A percentile compares a stretch with the other conserved stretches of the same genome.
Evolutionary conservation across 2,113 vertebrate species (phyloP).

Genomic region (Xiphophorus hellerii): DNA sequence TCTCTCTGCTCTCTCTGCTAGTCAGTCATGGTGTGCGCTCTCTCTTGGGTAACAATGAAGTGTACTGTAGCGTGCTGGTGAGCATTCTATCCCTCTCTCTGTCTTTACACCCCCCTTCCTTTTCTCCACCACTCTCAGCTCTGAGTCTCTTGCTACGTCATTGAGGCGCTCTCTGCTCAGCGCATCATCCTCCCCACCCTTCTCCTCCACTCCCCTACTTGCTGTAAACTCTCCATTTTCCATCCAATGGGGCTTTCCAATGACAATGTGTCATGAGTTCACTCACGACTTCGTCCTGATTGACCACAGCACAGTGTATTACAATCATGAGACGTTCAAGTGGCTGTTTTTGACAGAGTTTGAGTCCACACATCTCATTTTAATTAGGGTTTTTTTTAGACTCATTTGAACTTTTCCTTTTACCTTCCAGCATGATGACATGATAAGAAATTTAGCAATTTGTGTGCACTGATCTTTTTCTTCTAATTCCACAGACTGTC

Average conservation of each 20-base stretch:
- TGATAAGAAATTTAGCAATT: not conserved
- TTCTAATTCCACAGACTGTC: not conserved
- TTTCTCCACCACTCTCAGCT: conserved; percentile 68
- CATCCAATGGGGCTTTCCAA: conserved; percentile 27
- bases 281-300: conserved; percentile 45
- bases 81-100: conserved; percentile 68
- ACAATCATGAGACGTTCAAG: not conserved
- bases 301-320: not conserved
- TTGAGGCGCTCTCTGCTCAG: conserved; percentile 57
- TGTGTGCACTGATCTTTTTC: not conserved
- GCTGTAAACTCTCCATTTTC: conserved; percentile 32
- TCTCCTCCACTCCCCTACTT: conserved; percentile 35
- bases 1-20: conserved; percentile 67
- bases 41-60: conserved; percentile 79
- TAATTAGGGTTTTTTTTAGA: not conserved
- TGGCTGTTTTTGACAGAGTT: not conserved
- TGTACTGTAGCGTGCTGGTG: conserved; percentile 76
- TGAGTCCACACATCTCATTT: not conserved
- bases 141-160: conserved; percentile 72
- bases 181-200: conserved; percentile 55
- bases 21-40: conserved; percentile 78
- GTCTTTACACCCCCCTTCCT: conserved; percentile 49
- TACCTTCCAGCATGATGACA: not conserved
- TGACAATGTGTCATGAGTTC: conserved; percentile 26
- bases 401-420: not conserved